Conservation (phyloP, 2,797 vertebrate species). For the Sciaenops ocellatus region DNA sequence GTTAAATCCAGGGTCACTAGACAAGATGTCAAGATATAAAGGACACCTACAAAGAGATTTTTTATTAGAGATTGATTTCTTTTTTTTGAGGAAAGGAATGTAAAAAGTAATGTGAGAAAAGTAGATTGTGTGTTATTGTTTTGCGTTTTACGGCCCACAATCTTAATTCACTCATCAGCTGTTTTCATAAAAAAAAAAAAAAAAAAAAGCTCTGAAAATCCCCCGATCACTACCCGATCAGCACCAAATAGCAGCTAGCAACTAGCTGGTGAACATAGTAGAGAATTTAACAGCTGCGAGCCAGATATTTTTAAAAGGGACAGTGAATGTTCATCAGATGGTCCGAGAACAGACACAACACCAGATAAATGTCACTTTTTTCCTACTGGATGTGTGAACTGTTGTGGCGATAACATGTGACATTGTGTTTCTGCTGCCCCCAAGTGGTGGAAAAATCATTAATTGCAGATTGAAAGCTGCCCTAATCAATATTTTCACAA, state of each 20-base stretch:
- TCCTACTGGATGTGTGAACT: too few species aligned
- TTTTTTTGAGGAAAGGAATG: slow-evolving; percentile 1
- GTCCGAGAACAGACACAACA: too few species aligned
- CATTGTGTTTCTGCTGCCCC: not conserved
- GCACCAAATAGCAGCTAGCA: not conserved
- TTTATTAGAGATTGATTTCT: not conserved
- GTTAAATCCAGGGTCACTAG: not conserved
- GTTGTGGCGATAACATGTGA: not conserved
- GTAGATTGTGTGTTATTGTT: not conserved
- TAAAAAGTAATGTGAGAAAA: not conserved
- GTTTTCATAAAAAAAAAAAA: not conserved
- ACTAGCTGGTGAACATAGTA: not conserved
- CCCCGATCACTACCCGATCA: not conserved
- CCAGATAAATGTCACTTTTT: too few species aligned
- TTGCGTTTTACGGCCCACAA: not conserved
- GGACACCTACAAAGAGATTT: slow-evolving; percentile 3
- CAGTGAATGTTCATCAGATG: too few species aligned
- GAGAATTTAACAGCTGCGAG: too few species aligned
- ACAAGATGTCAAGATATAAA: slow-evolving; percentile 11
- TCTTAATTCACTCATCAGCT: slow-evolving; percentile 2
- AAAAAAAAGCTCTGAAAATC: not conserved
- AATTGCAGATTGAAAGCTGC: not conserved
- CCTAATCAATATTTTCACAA: not conserved
- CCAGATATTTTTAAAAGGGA: too few species aligned
- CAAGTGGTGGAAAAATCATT: not conserved